A percentile compares a stretch with the other conserved stretches of the same genome.
Conservation (phyloP, 2,888 invertebrate species). For the Galeruca laticollis region DNA sequence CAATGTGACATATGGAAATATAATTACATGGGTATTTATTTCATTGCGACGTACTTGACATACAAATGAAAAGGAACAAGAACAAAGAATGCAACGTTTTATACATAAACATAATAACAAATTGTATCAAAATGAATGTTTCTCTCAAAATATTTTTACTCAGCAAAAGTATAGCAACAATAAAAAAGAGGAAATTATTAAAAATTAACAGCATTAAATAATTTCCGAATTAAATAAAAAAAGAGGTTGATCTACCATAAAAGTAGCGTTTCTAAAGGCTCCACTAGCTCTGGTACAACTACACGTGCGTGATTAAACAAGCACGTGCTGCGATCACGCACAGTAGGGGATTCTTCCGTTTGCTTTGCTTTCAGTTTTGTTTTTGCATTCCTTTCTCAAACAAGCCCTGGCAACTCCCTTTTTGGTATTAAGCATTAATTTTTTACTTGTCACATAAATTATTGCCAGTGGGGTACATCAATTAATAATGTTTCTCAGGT, state of each 20-base stretch:
- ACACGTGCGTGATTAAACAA: slow-evolving; percentile 50
- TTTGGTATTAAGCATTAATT: slow-evolving; percentile 22
- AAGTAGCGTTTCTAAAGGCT: slow-evolving; percentile 19
- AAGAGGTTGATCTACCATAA: background rate
- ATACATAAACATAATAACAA: background rate
- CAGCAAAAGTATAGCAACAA: no score
- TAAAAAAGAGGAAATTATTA: no score
- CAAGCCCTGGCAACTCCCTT: slow-evolving; percentile 23
- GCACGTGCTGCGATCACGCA: slow-evolving; percentile 51
- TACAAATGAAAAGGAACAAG: background rate
- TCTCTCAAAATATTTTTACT: no score
- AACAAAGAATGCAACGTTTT: background rate
- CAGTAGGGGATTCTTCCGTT: slow-evolving; percentile 38
- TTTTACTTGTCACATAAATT: slow-evolving; percentile 30
- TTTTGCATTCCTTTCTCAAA: slow-evolving; percentile 30
- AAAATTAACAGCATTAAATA: no score
- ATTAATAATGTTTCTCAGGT: background rate
- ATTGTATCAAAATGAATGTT: no score
- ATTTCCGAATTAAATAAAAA: background rate
- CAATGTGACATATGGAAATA: slow-evolving; percentile 32
- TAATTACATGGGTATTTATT: background rate
- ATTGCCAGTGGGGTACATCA: slow-evolving; percentile 18
- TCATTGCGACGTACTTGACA: background rate
- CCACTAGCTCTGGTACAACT: slow-evolving; percentile 34
- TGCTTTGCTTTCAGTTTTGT: slow-evolving; percentile 38